phyloP scores from a whole-genome alignment of 2,888 invertebrate species.

The Elmis aenea region DNA sequence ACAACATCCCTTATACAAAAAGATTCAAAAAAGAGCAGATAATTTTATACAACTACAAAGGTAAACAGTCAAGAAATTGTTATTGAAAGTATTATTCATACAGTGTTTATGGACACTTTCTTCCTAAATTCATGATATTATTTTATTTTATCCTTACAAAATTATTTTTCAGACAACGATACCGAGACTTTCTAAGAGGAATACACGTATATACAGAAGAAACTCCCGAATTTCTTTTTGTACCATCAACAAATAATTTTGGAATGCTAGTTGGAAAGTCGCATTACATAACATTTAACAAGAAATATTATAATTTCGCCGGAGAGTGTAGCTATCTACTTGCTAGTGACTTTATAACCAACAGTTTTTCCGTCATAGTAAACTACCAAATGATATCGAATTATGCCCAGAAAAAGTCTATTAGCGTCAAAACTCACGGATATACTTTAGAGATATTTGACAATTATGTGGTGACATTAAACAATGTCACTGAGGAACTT shows the following conservation, averaged over 20 bases:
- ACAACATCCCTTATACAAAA: conserved; percentile 52
- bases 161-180: conserved; percentile 17
- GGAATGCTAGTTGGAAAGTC: conserved; percentile 54
- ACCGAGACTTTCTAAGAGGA: conserved; percentile 17
- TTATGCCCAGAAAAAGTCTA: conserved; percentile 11
- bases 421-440: conserved; percentile 17
- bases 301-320: conserved; percentile 51
- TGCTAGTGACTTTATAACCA: conserved; percentile 54
- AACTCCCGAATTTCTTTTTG: conserved; percentile 17
- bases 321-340: conserved; percentile 58
- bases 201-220: conserved; percentile 21
- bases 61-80: conserved; percentile 2
- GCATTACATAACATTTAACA: conserved; percentile 59
- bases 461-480: conserved; percentile 15
- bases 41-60: conserved; percentile 47
- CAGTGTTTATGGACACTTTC: not conserved
- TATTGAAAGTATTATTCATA: not conserved
- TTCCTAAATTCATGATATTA: no score
- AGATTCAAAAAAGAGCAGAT: conserved; percentile 43
- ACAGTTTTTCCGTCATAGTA: conserved; percentile 54
- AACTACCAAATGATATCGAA: conserved; percentile 42
- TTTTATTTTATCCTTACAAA: conserved; percentile 12
- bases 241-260: conserved; percentile 45
- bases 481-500: conserved; percentile 31
- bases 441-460: conserved; percentile 17